phyloP scores from a whole-genome alignment of 2,113 vertebrate genomes.

The Anas platyrhynchos region DNA sequence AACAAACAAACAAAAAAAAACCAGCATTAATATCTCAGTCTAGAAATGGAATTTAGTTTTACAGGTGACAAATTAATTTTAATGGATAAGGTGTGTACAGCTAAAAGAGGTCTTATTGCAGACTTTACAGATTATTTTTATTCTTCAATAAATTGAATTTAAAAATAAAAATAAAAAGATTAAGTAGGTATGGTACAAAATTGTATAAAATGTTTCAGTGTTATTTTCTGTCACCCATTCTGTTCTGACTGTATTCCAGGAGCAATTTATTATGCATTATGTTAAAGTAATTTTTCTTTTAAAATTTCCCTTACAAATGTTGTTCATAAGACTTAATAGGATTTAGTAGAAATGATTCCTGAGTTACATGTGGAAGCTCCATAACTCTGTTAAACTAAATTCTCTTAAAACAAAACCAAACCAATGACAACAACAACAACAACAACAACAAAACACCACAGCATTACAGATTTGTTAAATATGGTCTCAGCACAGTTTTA shows the following conservation, averaged over 20 bases:
- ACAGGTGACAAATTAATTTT: slow-evolving; percentile 47
- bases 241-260: slow-evolving; percentile 37
- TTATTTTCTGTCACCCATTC: slow-evolving; percentile 59
- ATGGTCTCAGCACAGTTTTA: not conserved
- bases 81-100: not conserved
- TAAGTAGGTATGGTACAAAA: not conserved
- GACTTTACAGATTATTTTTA: slow-evolving; percentile 43
- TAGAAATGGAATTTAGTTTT: slow-evolving; percentile 39
- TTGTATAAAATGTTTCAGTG: slow-evolving; percentile 36
- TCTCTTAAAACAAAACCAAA: not conserved
- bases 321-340: slow-evolving; percentile 40
- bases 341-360: slow-evolving; percentile 44
- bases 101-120: slow-evolving; percentile 42
- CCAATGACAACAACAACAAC: not conserved
- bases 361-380: slow-evolving; percentile 37
- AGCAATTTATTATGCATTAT: not conserved
- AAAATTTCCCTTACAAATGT: slow-evolving; percentile 54
- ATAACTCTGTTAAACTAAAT: slow-evolving; percentile 55
- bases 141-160: not conserved
- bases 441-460: not conserved
- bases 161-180: slow-evolving; percentile 43
- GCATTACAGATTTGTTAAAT: not conserved
- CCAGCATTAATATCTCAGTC: slow-evolving; percentile 5
- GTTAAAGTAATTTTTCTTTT: slow-evolving; percentile 34
- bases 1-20: not conserved